Evolutionary conservation across 1,140 invertebrate genomes (phyloP), one percentile per base, ranked within the genome.

Genomic region (Sminthurides bifidus): DNA sequence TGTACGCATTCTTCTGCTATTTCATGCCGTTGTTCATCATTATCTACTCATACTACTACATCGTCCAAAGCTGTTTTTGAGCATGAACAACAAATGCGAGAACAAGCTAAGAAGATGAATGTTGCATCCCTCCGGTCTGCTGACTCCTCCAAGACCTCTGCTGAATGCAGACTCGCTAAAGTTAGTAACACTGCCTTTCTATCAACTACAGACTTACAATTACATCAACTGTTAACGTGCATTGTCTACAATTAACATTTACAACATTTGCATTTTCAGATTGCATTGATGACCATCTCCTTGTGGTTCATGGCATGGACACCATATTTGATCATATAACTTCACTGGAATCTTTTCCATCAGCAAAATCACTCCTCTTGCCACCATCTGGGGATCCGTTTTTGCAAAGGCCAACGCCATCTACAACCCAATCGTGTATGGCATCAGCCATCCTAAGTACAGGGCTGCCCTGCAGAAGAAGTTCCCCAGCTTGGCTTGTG

Each of bases 241-340:
- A 3, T n/a, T 3, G 27, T 23, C 14, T 30, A 52, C 24, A 43
- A 45, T 43, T 38, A 45, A 52, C 6, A 10, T 49, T 31, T 10
- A 31, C 15, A 27, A 30, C 30, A 29, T 10, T 10, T 43, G 40
- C 17, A n/a, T 5, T 33, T 43, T 46, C 65, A 84, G 75, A 80
- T 88, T 51, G 84, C 86, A 29, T 71, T 89, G 63, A 84, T 82
- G 70, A 89, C 85, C 37, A 85, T 90, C 51, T 76, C 80, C 0
- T 69, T 88, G 52, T 91, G 84, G 83, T 82, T 89, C 70, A 76
- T 87, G 72, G 85, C 85, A 3, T 87, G 84, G 84, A 86, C 84
- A 15, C 84, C 84, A n/a, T 87, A 87, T 66, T 68, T 86, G 19
- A 79, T 85, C 17, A 86, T 88, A n/a, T 61, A 87, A 87, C 66